Percentiles rank a stretch among this genome's conserved stretches.
These are phyloP conservation scores for Drosophila lini DNA, from an alignment of 1,140 invertebrate species.

Conservation along the genomic window DNA sequence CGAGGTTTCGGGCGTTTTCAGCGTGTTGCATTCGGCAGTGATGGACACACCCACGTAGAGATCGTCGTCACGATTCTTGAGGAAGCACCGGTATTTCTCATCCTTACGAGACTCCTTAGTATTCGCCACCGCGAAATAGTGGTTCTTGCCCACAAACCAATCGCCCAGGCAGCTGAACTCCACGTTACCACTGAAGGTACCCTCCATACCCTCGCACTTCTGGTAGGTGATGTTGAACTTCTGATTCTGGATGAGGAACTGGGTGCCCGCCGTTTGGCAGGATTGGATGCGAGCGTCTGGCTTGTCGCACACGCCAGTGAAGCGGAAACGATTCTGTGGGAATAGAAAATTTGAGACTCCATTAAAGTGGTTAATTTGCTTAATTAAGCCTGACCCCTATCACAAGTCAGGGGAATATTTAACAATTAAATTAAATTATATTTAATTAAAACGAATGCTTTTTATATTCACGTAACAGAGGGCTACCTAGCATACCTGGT, in stretches of 20 bases:
- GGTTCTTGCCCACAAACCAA: slow-evolving; percentile 98
- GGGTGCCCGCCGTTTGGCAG: slow-evolving; percentile 97
- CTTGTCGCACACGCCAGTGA: slow-evolving; percentile 95
- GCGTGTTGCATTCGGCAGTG: slow-evolving; percentile 95
- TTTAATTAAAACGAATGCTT: neutral
- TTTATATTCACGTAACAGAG: no score
- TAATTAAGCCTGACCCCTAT: neutral
- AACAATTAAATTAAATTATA: neutral
- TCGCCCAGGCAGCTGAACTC: slow-evolving; percentile 97
- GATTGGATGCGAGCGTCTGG: slow-evolving; percentile 95
- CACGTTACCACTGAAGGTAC: slow-evolving; percentile 95
- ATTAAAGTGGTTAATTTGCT: slow-evolving; percentile 11
- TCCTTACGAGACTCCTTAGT: slow-evolving; percentile 97
- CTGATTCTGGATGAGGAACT: slow-evolving; percentile 98
- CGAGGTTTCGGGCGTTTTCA: slow-evolving; percentile 96
- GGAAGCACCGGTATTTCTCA: slow-evolving; percentile 96
- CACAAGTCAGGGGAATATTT: neutral
- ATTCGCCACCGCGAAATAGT: slow-evolving; percentile 97
- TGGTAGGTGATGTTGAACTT: slow-evolving; percentile 98
- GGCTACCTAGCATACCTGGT: slow-evolving; percentile 87
- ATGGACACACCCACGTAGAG: slow-evolving; percentile 95
- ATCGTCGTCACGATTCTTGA: slow-evolving; percentile 97
- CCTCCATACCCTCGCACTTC: slow-evolving; percentile 91
- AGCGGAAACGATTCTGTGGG: slow-evolving; percentile 91
- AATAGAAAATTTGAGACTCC: neutral